These are phyloP conservation scores for Cochlearius cochlearius DNA, from an alignment of 2,113 vertebrate species.

Conservation along the genomic window DNA sequence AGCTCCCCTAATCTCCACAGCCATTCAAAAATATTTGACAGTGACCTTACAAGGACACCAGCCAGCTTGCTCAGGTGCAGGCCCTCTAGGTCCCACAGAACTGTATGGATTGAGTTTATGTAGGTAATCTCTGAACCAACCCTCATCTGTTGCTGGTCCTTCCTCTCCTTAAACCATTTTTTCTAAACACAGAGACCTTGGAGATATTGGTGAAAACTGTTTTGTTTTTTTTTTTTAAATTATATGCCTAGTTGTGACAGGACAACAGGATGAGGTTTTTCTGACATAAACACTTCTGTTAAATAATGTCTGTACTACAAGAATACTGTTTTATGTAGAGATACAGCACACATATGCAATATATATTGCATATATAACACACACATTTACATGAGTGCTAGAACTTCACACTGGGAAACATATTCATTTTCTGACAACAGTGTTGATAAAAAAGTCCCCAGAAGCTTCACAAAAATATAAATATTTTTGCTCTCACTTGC, in stretches of 20 bases:
- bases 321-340: neutral
- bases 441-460: neutral
- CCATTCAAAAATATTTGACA: neutral
- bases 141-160: neutral
- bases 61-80: neutral
- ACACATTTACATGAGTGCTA: neutral
- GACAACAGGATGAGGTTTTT: accelerated
- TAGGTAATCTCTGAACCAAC: neutral
- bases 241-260: neutral
- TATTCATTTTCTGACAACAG: neutral
- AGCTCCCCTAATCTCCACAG: neutral
- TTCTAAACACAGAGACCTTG: neutral
- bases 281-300: neutral
- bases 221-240: neutral
- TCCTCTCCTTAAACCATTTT: neutral
- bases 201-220: accelerated
- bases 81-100: accelerated
- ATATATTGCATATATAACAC: neutral
- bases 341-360: neutral
- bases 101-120: accelerated
- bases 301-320: neutral
- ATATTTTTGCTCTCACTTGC: neutral
- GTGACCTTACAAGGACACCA: neutral
- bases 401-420: neutral
- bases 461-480: neutral